Evolutionary conservation across 2,888 invertebrate genomes (phyloP).

Genomic region (Cecidostiba fungosa): DNA sequence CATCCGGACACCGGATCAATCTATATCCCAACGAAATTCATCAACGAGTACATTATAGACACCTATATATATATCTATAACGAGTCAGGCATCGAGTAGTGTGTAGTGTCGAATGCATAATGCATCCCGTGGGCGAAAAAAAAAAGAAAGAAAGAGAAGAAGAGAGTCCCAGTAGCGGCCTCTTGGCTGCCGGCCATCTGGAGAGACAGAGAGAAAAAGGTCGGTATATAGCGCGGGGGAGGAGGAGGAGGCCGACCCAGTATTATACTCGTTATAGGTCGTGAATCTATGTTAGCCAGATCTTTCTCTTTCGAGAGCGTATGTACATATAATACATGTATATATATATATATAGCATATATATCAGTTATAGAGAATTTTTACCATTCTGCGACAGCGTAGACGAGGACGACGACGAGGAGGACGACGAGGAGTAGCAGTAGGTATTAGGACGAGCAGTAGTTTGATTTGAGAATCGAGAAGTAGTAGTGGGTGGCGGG

Average conservation of each 20-base stretch:
- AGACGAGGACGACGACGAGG: too few relatives aligned
- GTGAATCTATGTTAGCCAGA: constrained; percentile 5
- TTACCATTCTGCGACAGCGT: not conserved
- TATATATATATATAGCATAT: too few relatives aligned
- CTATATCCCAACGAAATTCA: too few relatives aligned
- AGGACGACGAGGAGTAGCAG: too few relatives aligned
- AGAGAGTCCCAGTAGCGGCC: not conserved
- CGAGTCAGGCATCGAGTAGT: too few relatives aligned
- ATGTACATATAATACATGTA: too few relatives aligned
- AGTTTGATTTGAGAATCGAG: not conserved
- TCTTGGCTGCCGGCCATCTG: constrained; percentile 51
- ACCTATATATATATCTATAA: too few relatives aligned
- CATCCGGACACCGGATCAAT: not conserved
- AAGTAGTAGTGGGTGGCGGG: constrained; percentile 69
- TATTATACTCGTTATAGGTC: constrained; percentile 32
- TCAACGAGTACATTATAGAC: too few relatives aligned
- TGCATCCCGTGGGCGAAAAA: not conserved
- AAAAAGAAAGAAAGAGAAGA: not conserved
- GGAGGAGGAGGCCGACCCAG: constrained; percentile 14
- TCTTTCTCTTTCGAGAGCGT: too few relatives aligned
- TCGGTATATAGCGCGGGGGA: not conserved
- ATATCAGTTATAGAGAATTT: too few relatives aligned
- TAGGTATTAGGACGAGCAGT: too few relatives aligned
- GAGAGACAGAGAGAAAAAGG: constrained; percentile 38
- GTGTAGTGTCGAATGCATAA: constrained; percentile 21